phyloP scores from a whole-genome alignment of 2,113 vertebrate genomes.

The Laticauda laticaudata region DNA sequence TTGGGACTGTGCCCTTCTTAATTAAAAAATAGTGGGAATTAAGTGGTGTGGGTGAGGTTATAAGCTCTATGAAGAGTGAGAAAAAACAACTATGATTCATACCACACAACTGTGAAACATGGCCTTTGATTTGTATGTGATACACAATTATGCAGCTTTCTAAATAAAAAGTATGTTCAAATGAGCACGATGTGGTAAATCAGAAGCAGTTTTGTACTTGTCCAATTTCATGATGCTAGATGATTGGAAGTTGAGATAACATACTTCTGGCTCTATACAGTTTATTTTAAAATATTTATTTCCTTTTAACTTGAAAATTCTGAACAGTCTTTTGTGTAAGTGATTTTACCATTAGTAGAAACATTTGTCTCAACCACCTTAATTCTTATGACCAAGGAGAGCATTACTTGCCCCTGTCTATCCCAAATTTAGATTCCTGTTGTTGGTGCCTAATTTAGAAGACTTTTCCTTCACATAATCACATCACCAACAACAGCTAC shows the following conservation, averaged over 20 bases:
- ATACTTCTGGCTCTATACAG: not conserved
- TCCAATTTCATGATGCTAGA: not conserved
- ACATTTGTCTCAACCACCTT: not conserved
- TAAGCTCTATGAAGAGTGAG: not conserved
- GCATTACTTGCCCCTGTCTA: not conserved
- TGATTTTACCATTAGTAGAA: not conserved
- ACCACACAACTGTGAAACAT: not conserved
- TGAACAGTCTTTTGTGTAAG: not conserved
- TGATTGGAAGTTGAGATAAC: not conserved
- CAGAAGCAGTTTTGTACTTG: not conserved
- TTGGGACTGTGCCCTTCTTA: not conserved
- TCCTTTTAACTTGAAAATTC: not conserved
- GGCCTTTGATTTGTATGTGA: not conserved
- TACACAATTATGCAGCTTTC: not conserved
- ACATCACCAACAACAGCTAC: not conserved
- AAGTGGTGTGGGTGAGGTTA: not conserved
- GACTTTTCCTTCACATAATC: not conserved
- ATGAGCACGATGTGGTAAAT: not conserved
- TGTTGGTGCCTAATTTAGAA: not conserved
- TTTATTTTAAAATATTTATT: not conserved
- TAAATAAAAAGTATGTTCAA: not conserved
- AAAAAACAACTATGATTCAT: not conserved
- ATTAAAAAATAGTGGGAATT: not conserved
- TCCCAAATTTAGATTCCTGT: not conserved
- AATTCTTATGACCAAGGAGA: not conserved